phyloP scores from a whole-genome alignment of 1,140 invertebrate species.

The Chironomus tepperi region DNA sequence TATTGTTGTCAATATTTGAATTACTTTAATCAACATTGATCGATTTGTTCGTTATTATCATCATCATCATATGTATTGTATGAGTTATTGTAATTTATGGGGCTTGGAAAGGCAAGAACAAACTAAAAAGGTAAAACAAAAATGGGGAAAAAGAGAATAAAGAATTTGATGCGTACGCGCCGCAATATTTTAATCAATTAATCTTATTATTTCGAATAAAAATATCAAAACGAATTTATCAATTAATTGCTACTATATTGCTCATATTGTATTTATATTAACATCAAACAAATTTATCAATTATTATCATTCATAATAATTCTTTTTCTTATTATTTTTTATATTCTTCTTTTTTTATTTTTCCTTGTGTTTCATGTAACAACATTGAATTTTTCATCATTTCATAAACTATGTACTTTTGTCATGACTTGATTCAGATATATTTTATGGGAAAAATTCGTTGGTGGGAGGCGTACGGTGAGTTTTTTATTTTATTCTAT shows the following conservation, averaged over 20 bases:
- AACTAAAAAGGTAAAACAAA: too few relatives aligned
- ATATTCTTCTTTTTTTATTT: background rate
- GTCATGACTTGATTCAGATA: background rate
- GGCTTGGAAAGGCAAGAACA: too few relatives aligned
- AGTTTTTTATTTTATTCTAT: background rate
- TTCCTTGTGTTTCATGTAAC: background rate
- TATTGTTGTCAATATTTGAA: too few relatives aligned
- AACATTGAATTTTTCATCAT: constrained; percentile 1
- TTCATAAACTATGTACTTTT: constrained; percentile 4
- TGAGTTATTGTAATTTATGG: too few relatives aligned
- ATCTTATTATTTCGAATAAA: constrained; percentile 21
- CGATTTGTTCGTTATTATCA: too few relatives aligned
- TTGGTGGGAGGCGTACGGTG: too few relatives aligned
- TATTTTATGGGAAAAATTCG: background rate
- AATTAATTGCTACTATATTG: constrained; percentile 23
- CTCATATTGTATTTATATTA: constrained; percentile 19
- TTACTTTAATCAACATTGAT: too few relatives aligned
- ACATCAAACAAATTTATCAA: constrained; percentile 20
- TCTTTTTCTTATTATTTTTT: background rate
- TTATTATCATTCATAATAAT: background rate
- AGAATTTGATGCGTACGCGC: too few relatives aligned
- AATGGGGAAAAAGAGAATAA: too few relatives aligned
- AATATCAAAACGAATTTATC: constrained; percentile 22
- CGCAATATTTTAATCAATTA: constrained; percentile 2
- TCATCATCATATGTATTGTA: too few relatives aligned